Conservation (phyloP, 2,797 vertebrate species). For the Sphenopsis melanotis region DNA sequence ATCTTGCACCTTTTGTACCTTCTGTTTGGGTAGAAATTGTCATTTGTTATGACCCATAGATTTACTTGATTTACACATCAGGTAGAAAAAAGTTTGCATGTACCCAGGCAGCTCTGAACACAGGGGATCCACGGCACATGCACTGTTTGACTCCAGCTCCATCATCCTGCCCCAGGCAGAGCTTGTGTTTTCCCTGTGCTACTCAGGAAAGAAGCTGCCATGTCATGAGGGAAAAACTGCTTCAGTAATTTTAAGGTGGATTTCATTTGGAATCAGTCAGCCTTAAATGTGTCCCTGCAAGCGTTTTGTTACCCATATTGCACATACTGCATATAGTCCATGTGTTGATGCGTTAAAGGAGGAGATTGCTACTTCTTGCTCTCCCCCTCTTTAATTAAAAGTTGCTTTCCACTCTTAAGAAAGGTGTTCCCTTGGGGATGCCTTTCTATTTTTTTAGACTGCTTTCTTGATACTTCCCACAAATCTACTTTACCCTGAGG, state of each 20-base stretch:
- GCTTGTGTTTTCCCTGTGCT: not conserved
- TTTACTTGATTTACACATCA: not conserved
- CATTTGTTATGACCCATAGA: not conserved
- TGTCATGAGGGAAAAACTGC: not conserved
- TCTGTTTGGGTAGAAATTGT: not conserved
- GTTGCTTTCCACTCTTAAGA: not conserved
- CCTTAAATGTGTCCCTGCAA: not conserved
- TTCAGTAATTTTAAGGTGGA: not conserved
- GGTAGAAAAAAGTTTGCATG: not conserved
- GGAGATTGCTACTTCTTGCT: not conserved
- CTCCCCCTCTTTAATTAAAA: not conserved
- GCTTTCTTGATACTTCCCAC: not conserved
- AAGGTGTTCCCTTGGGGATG: not conserved
- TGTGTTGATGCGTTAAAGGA: not conserved
- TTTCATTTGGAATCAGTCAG: not conserved
- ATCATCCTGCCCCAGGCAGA: not conserved
- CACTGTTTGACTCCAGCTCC: not conserved
- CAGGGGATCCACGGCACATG: rapidly evolving
- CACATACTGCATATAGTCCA: not conserved
- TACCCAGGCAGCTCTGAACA: not conserved
- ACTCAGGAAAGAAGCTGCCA: not conserved
- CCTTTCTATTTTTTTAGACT: not conserved
- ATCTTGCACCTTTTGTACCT: not conserved
- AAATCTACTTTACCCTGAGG: not conserved
- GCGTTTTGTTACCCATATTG: not conserved